Conservation (phyloP, 2,888 invertebrate species). For the Eilema depressum region DNA sequence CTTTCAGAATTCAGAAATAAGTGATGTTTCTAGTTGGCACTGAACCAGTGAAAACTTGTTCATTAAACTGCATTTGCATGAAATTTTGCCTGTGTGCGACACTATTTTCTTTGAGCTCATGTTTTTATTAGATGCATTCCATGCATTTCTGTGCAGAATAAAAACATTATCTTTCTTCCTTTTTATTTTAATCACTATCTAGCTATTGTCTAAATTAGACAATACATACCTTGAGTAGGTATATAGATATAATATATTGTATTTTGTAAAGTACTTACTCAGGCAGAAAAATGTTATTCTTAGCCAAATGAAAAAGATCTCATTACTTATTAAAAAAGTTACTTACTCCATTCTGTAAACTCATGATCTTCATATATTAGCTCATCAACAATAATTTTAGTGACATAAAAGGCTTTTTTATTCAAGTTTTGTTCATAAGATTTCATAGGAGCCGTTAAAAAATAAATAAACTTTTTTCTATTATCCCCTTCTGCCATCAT, state of each 20-base stretch:
- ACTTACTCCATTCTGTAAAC: slow-evolving; percentile 91
- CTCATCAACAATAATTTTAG: slow-evolving; percentile 91
- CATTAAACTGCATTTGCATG: too few relatives aligned
- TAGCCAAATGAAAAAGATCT: background rate
- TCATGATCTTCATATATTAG: slow-evolving; percentile 90
- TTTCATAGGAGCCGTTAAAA: slow-evolving; percentile 61
- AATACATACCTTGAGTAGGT: too few relatives aligned
- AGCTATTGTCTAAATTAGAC: too few relatives aligned
- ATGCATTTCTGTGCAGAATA: too few relatives aligned
- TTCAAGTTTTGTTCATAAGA: slow-evolving; percentile 77
- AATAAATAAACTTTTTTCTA: slow-evolving; percentile 73
- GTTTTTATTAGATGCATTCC: too few relatives aligned
- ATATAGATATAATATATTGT: background rate
- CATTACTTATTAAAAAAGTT: slow-evolving; percentile 3
- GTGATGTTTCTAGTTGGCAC: too few relatives aligned
- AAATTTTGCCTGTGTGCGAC: too few relatives aligned
- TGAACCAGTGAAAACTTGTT: too few relatives aligned
- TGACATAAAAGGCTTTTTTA: slow-evolving; percentile 88
- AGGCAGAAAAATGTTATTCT: background rate
- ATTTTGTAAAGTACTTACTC: background rate
- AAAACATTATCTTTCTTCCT: too few relatives aligned
- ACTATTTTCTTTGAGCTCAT: too few relatives aligned
- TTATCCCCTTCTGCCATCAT: slow-evolving; percentile 86
- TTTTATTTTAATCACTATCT: too few relatives aligned
- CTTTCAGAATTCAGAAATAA: background rate